Evolutionary conservation across 2,797 vertebrate species (phyloP), one percentile per base, ranked within the genome.

Genomic region (Aulostomus chinensis): DNA sequence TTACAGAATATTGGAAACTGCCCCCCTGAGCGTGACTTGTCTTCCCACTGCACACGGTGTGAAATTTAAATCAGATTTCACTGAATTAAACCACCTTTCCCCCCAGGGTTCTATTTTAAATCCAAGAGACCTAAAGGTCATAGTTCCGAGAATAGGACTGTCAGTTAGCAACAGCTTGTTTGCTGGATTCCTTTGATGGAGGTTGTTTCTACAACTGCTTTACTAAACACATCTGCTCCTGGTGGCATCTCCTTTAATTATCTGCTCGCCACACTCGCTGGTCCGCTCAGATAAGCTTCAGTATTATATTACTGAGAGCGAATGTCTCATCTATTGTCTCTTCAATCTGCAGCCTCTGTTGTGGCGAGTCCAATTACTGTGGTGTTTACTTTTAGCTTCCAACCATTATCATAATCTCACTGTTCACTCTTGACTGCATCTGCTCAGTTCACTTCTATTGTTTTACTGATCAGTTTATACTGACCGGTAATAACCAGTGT

Each of bases 161-260:
- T 74, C 80, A 71, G 76, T 83, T 77, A 67, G 70, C 79, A 58
- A 25, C 62, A 46, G 66, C 73, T 55, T 53, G 61, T 73, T 72
- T 65, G 63, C 47, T 43, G 50, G 55, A 66, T 67, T 77, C 56
- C 48, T 56, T 55, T 83, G 68, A 77, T 74, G 56, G 66, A 65
- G 39, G 58, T 54, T 1, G 26, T 55, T 40, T 63, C 49, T 46
- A 59, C 35, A 13, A 42, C 51, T 40, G 20, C 26, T 59, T 56
- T 31, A 34, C 61, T 54, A 17, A 51, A 55, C 54, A 24, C 32
- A 68, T 68, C 62, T 46, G 33, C 40, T 63, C 48, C 66, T 56
- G 57, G 72, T 79, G 75, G 63, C 75, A 74, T 85, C 73, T 59
- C 71, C 41, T 84, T 86, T 85, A 86, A 88, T 90, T 76, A 86